Evolutionary conservation across 1,140 invertebrate genomes (phyloP).

Genomic region (Oedothorax gibbosus): DNA sequence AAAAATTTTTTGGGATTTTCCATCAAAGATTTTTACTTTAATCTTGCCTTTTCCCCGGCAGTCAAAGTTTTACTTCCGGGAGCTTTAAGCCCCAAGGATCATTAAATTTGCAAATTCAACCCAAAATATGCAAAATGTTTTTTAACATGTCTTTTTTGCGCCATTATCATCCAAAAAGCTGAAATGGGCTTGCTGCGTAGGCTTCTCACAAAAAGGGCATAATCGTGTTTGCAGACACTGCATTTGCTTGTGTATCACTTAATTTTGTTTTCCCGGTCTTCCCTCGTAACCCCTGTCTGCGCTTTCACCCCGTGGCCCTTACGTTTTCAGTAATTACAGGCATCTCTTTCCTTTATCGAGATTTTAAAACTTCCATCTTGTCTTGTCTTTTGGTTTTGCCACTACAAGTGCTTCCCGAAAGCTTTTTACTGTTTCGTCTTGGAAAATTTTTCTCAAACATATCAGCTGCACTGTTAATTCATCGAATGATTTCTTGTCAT

Average conservation of each 20-base stretch:
- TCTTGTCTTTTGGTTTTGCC: constrained; percentile 22
- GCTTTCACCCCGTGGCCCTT: too few species aligned
- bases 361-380: too few species aligned
- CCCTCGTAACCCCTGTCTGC: constrained; percentile 24
- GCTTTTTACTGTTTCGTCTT: too few species aligned
- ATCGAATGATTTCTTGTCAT: too few species aligned
- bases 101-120: constrained; percentile 11
- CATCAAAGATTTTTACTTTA: neutral
- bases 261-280: neutral
- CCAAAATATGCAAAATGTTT: constrained; percentile 12
- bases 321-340: too few species aligned
- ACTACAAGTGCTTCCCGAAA: constrained; percentile 6
- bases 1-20: neutral
- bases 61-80: neutral
- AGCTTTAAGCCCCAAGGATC: constrained; percentile 12
- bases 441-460: too few species aligned
- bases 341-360: too few species aligned
- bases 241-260: constrained; percentile 2
- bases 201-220: neutral
- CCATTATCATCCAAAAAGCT: constrained; percentile 18
- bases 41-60: constrained; percentile 33
- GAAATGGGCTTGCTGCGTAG: neutral
- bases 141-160: constrained; percentile 14
- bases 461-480: too few species aligned
- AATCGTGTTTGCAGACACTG: neutral